Base-by-base conservation (phyloP, 1,140 invertebrate species). In the Philopotamus ludificatus region DNA sequence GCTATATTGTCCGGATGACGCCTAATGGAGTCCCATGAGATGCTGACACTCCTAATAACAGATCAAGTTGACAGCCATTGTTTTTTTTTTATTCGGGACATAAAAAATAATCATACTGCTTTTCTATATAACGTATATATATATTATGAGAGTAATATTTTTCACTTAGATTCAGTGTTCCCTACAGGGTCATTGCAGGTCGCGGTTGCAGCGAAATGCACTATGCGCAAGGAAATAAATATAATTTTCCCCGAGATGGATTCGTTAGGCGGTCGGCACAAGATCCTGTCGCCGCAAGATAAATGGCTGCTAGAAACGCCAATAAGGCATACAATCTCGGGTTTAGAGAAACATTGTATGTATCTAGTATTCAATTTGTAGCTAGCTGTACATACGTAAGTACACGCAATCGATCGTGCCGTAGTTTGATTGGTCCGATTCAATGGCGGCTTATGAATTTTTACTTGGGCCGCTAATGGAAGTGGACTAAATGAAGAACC, bases 21-120 rank as follows among this genome's bases (percentile, higher is more conserved):
- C 55, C 63, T 68, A 65, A 68, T 69, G 67, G 49, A 22, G 25
- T 65, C 67, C 67, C 67, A 47, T 45, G 67, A 63, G 67, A 34
- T 49, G 26, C 49, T 10, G 44, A 39, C 41, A 41, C 49, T 44
- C 55, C 23, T 47, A 47, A 47, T 47, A 47, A 47, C 15, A 20
- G 44, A 9, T 16, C 44, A 47, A 47, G 18, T 51, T 28, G 20
- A 58, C 55, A 42, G 4, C 41, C 55, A 12, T 25, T 12, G 28
- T 34, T 7, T 34, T 34, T 34, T 34, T 34, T 34, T 34, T 34
- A 34, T 34, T 12, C 12, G 12, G 28, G 12, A 34, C 12, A 7
- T n/a, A n/a, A n/a, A n/a, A n/a, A n/a, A n/a, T n/a, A n/a, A n/a
- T n/a, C n/a, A n/a, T n/a, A n/a, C n/a, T n/a, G n/a, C n/a, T n/a